Base-by-base conservation (phyloP, 2,113 vertebrate species). In the Albula goreensis region DNA sequence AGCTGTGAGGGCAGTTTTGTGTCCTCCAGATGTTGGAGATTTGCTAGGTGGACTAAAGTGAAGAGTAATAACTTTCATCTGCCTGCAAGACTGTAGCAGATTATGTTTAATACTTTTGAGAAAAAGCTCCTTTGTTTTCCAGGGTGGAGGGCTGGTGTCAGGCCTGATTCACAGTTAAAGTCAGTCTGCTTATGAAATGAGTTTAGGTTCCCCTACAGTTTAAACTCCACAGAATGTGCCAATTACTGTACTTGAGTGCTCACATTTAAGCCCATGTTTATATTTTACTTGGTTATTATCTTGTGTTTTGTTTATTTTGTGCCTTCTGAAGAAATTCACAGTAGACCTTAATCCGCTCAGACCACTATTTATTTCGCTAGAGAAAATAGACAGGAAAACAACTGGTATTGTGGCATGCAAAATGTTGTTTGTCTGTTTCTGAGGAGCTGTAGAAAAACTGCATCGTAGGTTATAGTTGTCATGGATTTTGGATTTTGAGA, bases 81-180 rank as follows among this genome's bases (percentile, higher is more conserved):
- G 81, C 48, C 81, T 83, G 5, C 12, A 63, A n/a, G 53, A 63
- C 53, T 63, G 81, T 4, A 57, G 81, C 9, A 6, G 80, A 81
- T 81, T 81, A 81, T 81, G 53, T 63, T 83, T 83, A 83, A 17
- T 41, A 11, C 53, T 17, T 70, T 22, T 6, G 63, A 50, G 17
- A 56, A 51, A 51, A 50, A 81, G 41, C 15, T 79, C 78, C 10
- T 41, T 79, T 50, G 50, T 80, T 80, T 50, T 15, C 78, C 22
- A 19, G 15, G 22, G 19, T 31, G 31, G 70, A 74, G n/a, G 0
- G 6, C 70, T 31, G n/a, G 70, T 74, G 70, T 31, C 10, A 22
- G 2, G 22, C 70, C 70, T 31, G 5, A 31, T 31, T 74, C 70
- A 74, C 22, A 31, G 70, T n/a, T 74, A 9, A 74, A 2, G 8